phyloP scores from a whole-genome alignment of 2,113 vertebrate species.

The Carassius carassius region DNA sequence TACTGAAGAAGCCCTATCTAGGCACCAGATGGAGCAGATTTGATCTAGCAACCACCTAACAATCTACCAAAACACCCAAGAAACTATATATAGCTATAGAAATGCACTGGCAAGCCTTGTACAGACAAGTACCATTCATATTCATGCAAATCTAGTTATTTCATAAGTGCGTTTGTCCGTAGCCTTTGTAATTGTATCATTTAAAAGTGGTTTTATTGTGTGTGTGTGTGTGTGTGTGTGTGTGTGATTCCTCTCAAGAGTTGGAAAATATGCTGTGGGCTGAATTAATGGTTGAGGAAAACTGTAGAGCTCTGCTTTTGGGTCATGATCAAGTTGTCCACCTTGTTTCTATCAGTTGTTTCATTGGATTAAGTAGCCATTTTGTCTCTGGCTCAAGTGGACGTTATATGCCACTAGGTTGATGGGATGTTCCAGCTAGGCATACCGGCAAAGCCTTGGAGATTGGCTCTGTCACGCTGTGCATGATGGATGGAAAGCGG shows the following conservation, averaged over 20 bases:
- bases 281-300: background rate
- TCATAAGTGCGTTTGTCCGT: background rate
- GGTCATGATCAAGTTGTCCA: conserved; percentile 26
- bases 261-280: background rate
- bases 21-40: background rate
- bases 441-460: conserved; percentile 37
- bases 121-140: background rate
- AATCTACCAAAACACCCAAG: too few relatives aligned
- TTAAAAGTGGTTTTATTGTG: background rate
- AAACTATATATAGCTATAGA: too few relatives aligned
- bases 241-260: background rate
- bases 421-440: conserved; percentile 21
- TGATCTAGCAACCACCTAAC: background rate
- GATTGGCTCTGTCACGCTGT: conserved; percentile 50
- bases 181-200: background rate
- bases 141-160: background rate
- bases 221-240: background rate
- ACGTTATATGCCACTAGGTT: conserved; percentile 26
- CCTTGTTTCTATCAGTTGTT: background rate
- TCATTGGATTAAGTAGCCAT: conserved; percentile 22
- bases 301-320: background rate
- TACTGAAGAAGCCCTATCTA: background rate
- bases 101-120: too few relatives aligned
- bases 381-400: conserved; percentile 27
- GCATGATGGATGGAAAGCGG: conserved; percentile 48